Evolutionary conservation across 30 jellyfish, hydroid and myxozoan genomes (phyloP), one percentile per base, ranked within the genome.

Genomic region (Pseudorhiza aurosa): DNA sequence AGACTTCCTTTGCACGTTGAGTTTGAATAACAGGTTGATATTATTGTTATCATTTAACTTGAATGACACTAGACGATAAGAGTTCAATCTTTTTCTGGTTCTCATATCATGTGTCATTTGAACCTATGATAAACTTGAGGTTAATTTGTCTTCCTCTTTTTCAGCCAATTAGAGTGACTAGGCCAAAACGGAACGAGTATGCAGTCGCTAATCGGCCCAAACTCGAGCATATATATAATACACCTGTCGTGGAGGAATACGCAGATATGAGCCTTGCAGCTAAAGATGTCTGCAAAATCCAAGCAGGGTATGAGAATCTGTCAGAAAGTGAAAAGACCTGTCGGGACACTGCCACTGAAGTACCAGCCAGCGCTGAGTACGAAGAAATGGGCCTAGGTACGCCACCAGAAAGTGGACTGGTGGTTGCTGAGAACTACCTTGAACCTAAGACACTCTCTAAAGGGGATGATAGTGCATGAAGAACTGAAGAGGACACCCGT

Each of bases 261-360:
- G 88, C 75, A 21, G 88, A 75, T 33, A 75, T 75, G 88, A 31
- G 55, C 58, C 78, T 51, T 2, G 65, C 78, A 15, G 49, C 88
- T 2, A 9, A 37, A 29, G 83, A 44, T 30, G 32, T 44, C 1
- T 31, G 58, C 28, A 17, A 55, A 0, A 71, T 27, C 25, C 49
- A 29, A 3, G 9, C 14, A 47, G 37, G 31, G 45, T 70, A 70
- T 37, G 83, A 33, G 17, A 70, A 70, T 47, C 15, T 70, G 46
- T 22, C 17, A 7, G 83, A 70, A 2, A 39, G 51, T 70, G 6
- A 6, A 15, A 33, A 15, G 60, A 30, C 24, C 6, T 45, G 29
- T 46, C 55, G 44, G 9, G 71, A 18, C 8, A 19, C 33, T 33
- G 31, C 14, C 57, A 33, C 32, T 30, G 57, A 22, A 0, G 18